These are phyloP conservation scores for Pedionomus torquatus DNA, from an alignment of 2,113 vertebrate genomes.

Conservation along the genomic window DNA sequence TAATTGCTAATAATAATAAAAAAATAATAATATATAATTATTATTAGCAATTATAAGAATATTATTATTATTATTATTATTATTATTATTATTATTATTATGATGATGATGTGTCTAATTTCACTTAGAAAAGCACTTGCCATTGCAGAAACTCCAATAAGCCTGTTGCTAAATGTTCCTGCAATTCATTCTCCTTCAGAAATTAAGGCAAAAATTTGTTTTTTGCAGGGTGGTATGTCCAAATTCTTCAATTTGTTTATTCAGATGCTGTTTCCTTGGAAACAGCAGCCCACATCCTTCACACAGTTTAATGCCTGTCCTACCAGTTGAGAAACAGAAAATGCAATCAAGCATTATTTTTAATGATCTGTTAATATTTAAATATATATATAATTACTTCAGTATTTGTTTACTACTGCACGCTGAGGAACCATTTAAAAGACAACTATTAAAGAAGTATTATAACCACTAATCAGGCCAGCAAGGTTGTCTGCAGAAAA, in stretches of 20 bases:
- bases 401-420: not conserved
- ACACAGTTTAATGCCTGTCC: not conserved
- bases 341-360: not conserved
- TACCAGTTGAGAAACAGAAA: not conserved
- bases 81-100: too few species aligned
- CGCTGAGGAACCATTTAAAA: not conserved
- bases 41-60: too few species aligned
- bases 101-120: not conserved
- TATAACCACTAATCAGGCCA: not conserved
- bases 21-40: too few species aligned
- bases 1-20: not conserved
- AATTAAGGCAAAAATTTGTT: not conserved
- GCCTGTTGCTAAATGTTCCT: not conserved
- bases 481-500: not conserved
- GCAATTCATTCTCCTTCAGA: not conserved
- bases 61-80: too few species aligned
- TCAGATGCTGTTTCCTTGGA: not conserved
- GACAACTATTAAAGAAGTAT: not conserved
- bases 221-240: not conserved
- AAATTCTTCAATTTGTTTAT: conserved; percentile 2
- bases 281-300: not conserved
- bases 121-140: not conserved
- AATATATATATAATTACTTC: not conserved
- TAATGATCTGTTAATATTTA: not conserved
- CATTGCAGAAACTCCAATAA: not conserved